Evolutionary conservation across 1,140 invertebrate species (phyloP).

Genomic region (Meteorus sp.): DNA sequence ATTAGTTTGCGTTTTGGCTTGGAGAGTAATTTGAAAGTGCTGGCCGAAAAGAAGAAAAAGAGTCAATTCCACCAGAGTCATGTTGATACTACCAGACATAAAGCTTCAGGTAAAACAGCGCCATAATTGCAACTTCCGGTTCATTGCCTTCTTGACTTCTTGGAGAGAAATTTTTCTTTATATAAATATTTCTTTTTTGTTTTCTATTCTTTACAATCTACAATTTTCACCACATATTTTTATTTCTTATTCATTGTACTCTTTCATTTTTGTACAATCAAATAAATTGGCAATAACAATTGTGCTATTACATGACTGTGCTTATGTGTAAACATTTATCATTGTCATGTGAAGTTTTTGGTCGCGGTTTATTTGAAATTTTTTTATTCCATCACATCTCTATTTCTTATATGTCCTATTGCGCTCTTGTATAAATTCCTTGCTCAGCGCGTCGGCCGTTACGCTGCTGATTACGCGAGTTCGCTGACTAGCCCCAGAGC

Average conservation of each 20-base stretch:
- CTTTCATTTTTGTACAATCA: no score
- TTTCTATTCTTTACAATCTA: no score
- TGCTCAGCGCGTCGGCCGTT: constrained; percentile 12
- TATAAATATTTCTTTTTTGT: not conserved
- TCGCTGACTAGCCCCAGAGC: constrained; percentile 16
- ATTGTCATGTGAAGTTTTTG: no score
- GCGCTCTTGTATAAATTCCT: constrained; percentile 13
- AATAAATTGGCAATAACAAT: no score
- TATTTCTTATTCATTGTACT: no score
- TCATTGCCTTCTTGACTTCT: constrained; percentile 17
- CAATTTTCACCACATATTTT: no score
- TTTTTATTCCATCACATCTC: not conserved
- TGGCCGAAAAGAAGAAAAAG: no score
- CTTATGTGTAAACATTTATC: no score
- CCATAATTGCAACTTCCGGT: constrained; percentile 21
- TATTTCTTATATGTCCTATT: not conserved
- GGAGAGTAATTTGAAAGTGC: no score
- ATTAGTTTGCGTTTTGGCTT: no score
- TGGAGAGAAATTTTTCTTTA: not conserved
- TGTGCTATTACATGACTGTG: no score
- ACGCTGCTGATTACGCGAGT: constrained; percentile 21
- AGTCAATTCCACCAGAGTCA: not conserved
- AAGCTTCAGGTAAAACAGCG: constrained; percentile 24
- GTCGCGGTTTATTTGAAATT: no score
- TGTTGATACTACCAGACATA: constrained; percentile 25